phyloP scores from a whole-genome alignment of 1,140 invertebrate species.

The Aphis craccivora region DNA sequence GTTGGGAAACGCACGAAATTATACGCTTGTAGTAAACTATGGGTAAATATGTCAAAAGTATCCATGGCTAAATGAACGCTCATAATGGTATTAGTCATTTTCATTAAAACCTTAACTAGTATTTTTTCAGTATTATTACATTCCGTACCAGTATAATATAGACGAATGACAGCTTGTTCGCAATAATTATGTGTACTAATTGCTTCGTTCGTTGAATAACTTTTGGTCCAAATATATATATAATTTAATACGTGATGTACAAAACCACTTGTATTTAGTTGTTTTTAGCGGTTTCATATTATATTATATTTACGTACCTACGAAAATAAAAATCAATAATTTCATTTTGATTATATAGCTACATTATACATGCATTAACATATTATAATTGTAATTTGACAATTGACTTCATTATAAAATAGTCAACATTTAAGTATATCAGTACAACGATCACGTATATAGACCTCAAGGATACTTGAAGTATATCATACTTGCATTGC shows the following conservation, averaged over 20 bases:
- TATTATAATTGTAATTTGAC: neutral
- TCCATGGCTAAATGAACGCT: neutral
- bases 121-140: neutral
- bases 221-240: neutral
- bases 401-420: neutral
- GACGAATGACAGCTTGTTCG: constrained; percentile 1
- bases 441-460: neutral
- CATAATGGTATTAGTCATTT: neutral
- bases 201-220: neutral
- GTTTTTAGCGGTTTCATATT: neutral
- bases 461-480: neutral
- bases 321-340: neutral
- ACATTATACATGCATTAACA: neutral
- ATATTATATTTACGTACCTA: neutral
- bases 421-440: neutral
- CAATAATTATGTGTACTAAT: neutral
- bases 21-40: neutral
- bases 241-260: neutral
- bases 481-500: neutral
- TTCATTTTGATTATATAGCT: neutral
- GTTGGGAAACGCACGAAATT: constrained; percentile 4
- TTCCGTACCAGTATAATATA: neutral
- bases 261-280: constrained; percentile 4
- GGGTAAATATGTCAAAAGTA: constrained; percentile 17
- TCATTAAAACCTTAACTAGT: neutral